These are phyloP conservation scores for Diploptera punctata DNA, from an alignment of 2,888 invertebrate species.

Conservation along the genomic window DNA sequence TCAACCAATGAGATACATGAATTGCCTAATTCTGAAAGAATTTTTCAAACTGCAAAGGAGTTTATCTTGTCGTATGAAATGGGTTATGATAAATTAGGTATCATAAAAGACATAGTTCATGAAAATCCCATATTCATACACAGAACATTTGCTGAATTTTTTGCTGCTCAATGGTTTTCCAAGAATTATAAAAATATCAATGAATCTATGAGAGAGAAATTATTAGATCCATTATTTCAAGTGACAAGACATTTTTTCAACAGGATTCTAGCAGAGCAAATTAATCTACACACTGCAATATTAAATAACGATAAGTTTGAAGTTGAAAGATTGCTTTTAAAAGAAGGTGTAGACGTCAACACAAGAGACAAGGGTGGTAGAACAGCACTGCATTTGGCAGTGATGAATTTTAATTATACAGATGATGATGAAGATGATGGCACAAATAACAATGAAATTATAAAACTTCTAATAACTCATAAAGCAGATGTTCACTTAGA, in stretches of 20 bases:
- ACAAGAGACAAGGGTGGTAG: background rate
- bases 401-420: background rate
- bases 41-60: no score
- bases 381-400: constrained; percentile 23
- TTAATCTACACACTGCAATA: constrained; percentile 22
- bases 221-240: constrained; percentile 23
- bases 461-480: background rate
- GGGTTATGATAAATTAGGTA: constrained; percentile 33
- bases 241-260: constrained; percentile 31
- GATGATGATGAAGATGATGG: background rate
- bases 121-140: constrained; percentile 33
- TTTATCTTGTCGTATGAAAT: no score
- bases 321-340: background rate
- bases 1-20: background rate
- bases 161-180: constrained; percentile 32
- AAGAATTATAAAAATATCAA: constrained; percentile 1
- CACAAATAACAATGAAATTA: background rate
- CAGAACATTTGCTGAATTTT: constrained; percentile 37
- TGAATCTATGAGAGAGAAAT: background rate
- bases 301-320: background rate
- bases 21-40: background rate
- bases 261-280: constrained; percentile 18
- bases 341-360: background rate
- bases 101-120: constrained; percentile 21
- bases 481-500: background rate